Percentiles rank a stretch among this genome's conserved stretches.
These are phyloP conservation scores for Fulmarus glacialis DNA, from an alignment of 2,113 vertebrate species.

Conservation along the genomic window DNA sequence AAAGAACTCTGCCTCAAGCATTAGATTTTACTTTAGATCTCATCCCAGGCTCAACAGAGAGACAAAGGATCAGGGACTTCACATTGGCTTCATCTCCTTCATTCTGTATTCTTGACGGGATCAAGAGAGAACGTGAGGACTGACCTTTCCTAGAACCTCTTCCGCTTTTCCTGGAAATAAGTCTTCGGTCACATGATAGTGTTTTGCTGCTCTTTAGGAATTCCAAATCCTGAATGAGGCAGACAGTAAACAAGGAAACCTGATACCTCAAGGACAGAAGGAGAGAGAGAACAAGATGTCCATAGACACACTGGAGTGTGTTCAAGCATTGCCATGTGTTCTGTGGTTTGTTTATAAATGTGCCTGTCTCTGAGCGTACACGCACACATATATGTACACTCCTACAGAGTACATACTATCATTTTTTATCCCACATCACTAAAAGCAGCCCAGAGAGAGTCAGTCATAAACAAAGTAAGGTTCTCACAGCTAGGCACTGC, in stretches of 20 bases:
- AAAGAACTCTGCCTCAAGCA: not conserved
- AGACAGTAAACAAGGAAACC: constrained; percentile 72
- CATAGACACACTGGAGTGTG: constrained; percentile 34
- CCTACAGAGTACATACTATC: not conserved
- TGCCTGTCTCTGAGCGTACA: not conserved
- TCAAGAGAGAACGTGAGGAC: not conserved
- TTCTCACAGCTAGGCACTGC: not conserved
- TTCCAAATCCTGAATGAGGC: constrained; percentile 57
- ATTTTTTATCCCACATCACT: not conserved
- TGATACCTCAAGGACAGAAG: constrained; percentile 58
- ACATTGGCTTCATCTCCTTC: not conserved
- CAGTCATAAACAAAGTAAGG: not conserved
- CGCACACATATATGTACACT: not conserved
- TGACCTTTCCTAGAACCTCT: constrained; percentile 19
- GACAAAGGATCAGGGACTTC: not conserved
- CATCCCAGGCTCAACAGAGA: not conserved
- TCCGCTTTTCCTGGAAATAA: constrained; percentile 65
- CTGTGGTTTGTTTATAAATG: constrained; percentile 25
- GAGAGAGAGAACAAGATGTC: constrained; percentile 66
- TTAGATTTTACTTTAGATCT: not conserved
- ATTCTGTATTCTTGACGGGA: not conserved
- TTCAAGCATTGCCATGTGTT: constrained; percentile 41
- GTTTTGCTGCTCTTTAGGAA: constrained; percentile 72
- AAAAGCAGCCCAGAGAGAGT: not conserved
- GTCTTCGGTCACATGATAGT: constrained; percentile 50